A percentile compares a stretch with the other conserved stretches of the same genome.
Conservation (phyloP, 2,113 vertebrate species). For the Emydura subglobosa region DNA sequence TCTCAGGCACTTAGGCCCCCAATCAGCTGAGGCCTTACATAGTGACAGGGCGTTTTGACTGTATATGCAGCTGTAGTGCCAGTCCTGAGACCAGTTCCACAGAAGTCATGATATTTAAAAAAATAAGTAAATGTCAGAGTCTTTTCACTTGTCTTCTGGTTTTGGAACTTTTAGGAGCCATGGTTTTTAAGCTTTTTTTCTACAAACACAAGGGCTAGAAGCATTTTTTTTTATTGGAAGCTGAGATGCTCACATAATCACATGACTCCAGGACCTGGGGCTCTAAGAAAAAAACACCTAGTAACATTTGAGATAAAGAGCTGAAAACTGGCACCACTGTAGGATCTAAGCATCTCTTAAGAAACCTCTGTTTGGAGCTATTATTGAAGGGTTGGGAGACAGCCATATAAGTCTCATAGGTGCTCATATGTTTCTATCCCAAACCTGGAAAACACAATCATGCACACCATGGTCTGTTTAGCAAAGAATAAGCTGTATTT, state of each 20-base stretch:
- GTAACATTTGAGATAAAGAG: background rate
- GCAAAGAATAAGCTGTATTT: background rate
- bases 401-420: background rate
- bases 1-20: background rate
- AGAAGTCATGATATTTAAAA: background rate
- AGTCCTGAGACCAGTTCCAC: background rate
- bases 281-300: background rate
- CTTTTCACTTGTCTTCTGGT: background rate
- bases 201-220: background rate
- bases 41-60: background rate
- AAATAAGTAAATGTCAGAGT: background rate
- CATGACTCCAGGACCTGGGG: background rate
- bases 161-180: background rate
- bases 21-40: background rate
- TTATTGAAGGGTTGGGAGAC: background rate
- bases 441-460: background rate
- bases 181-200: no score
- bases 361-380: background rate
- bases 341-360: background rate
- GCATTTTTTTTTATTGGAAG: background rate
- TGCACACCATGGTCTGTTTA: background rate
- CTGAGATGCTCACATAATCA: background rate
- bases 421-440: background rate
- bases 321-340: accelerated
- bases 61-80: background rate